Evolutionary conservation across 2,797 vertebrate species (phyloP).

Genomic region (Tolypeutes matacus): DNA sequence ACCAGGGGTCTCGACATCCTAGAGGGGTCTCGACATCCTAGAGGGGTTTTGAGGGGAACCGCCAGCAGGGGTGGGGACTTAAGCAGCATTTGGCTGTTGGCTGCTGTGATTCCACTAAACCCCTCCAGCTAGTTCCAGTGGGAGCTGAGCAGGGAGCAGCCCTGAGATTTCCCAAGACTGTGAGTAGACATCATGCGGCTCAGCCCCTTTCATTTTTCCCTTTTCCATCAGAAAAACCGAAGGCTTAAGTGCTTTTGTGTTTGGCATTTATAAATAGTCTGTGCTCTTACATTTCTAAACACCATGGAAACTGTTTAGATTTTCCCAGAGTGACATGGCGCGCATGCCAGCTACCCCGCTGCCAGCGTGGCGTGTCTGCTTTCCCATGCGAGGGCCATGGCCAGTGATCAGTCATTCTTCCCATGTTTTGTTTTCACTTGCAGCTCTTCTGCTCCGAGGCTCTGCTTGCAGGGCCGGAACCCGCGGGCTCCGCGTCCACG

Average conservation of each 20-base stretch:
- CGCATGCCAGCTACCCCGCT: neutral
- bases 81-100: fast-evolving
- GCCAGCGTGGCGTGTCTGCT: slow-evolving; percentile 12
- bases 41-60: fast-evolving
- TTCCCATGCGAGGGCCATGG: slow-evolving; percentile 44
- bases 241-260: slow-evolving; percentile 79
- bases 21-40: fast-evolving
- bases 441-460: slow-evolving; percentile 56
- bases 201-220: neutral
- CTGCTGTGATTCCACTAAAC: fast-evolving
- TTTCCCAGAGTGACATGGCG: slow-evolving; percentile 74
- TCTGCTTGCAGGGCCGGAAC: slow-evolving; percentile 36
- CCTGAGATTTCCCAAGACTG: fast-evolving
- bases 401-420: slow-evolving; percentile 67
- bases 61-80: no score
- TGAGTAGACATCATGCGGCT: neutral
- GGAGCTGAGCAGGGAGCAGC: neutral
- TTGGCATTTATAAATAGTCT: slow-evolving; percentile 81
- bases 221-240: slow-evolving; percentile 22
- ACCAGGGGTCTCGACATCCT: fast-evolving
- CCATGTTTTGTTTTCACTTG: slow-evolving; percentile 62
- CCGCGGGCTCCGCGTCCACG: neutral
- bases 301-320: slow-evolving; percentile 75
- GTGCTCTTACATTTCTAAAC: slow-evolving; percentile 73
- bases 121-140: neutral